A percentile compares a stretch with the other conserved stretches of the same genome.
phyloP scores from a whole-genome alignment of 2,797 vertebrate species.

The Kryptopterus vitreolus region DNA sequence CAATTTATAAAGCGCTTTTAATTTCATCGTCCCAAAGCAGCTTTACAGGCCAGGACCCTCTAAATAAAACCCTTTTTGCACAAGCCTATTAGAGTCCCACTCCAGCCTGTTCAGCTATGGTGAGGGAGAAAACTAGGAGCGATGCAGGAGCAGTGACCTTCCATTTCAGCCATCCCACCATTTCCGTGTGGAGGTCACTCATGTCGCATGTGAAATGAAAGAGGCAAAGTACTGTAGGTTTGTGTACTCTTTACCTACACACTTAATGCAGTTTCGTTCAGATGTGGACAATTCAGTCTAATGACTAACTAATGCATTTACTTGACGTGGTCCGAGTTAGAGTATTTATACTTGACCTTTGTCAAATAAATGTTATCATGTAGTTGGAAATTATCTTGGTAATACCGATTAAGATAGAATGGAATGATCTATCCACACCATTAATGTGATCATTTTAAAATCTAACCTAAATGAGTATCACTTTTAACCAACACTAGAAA shows the following conservation, averaged over 20 bases:
- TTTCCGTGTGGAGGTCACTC: background rate
- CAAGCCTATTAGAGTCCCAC: slow-evolving; percentile 21
- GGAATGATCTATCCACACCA: too few relatives aligned
- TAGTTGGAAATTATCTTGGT: slow-evolving; percentile 6
- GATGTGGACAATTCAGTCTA: background rate
- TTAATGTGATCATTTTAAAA: background rate
- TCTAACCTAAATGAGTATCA: background rate
- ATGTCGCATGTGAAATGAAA: slow-evolving; percentile 7
- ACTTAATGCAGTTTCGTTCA: background rate
- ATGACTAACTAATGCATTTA: background rate
- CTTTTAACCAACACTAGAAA: background rate
- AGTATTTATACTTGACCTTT: too few relatives aligned
- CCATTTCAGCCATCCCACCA: slow-evolving; percentile 1
- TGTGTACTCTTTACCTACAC: background rate
- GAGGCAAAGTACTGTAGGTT: background rate
- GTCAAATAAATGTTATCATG: background rate
- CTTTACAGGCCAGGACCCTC: background rate
- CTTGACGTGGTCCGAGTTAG: too few relatives aligned
- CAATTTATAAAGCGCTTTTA: too few relatives aligned
- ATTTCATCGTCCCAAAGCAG: too few relatives aligned
- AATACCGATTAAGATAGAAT: too few relatives aligned
- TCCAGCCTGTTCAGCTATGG: background rate
- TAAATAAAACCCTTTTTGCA: slow-evolving; percentile 17
- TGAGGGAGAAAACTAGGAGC: background rate
- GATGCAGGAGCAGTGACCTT: slow-evolving; percentile 17